Evolutionary conservation across 2,797 vertebrate genomes (phyloP).

Genomic region (Pipistrellus kuhlii): DNA sequence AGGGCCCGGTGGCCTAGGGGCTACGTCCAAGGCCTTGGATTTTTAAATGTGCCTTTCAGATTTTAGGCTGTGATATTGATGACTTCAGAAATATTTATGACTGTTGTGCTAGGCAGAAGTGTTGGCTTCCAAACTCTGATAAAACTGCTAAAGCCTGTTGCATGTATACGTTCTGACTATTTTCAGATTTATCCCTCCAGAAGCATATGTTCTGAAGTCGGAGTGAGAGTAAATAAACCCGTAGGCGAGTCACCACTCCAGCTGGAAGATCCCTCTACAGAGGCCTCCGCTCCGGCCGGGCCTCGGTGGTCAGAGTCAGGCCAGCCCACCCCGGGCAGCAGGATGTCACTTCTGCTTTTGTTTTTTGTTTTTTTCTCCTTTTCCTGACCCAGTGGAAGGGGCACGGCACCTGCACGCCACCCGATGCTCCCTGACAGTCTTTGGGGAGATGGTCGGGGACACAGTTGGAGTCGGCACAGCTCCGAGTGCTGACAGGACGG

Average conservation of each 20-base stretch:
- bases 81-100: background rate
- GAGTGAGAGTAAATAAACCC: background rate
- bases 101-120: background rate
- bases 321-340: fast-evolving
- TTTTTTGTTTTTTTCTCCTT: background rate
- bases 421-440: too few species aligned
- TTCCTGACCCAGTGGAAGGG: background rate
- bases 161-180: background rate
- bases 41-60: background rate
- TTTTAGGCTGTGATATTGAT: background rate
- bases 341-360: too few species aligned
- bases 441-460: background rate
- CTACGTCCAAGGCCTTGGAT: background rate
- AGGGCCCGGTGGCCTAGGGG: background rate
- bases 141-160: background rate
- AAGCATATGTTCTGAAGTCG: background rate
- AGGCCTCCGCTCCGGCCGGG: background rate
- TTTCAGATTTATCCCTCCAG: background rate
- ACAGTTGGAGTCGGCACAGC: background rate
- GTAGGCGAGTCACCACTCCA: too few species aligned
- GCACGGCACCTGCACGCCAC: background rate
- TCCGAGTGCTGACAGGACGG: background rate
- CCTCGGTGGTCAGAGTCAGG: too few species aligned
- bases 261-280: background rate
- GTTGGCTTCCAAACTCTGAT: background rate